Base-by-base conservation (phyloP, 1,140 invertebrate species). In the Hypothenemus hampei region DNA sequence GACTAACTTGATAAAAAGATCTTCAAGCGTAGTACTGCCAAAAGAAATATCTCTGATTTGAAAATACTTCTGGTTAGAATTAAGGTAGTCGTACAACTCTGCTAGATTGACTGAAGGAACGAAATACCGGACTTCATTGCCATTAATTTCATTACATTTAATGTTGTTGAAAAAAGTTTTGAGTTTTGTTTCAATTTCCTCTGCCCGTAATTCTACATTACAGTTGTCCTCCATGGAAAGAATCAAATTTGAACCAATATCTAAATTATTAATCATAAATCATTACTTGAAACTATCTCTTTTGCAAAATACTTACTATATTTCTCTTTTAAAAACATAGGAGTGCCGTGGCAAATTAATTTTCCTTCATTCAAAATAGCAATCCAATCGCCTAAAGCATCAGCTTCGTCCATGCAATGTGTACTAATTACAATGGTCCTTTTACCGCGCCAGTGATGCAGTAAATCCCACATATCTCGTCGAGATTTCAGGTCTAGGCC, bases 331-430 rank as follows among this genome's bases (percentile, higher is more conserved):
- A 80, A 65, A 60, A 73, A 75, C 64, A 78, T 76, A 0, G 77
- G 71, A 3, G 77, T 75, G 3, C 77, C 78, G 18, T 75, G 72
- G 64, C 89, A 92, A 61, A 84, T 81, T 1, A 95, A 70, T 47
- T 78, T 73, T 2, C 93, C 93, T 39, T 85, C 79, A 37, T 90
- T 82, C 79, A 97, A 86, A 44, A 97, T 95, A 3, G 91, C 90
- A 57, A 97, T 91, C 57, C 91, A 78, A 71, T 97, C 93, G 1
- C 92, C 93, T 0, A 98, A 76, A 15, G 89, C 80, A 74, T 98
- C 95, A 6, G 95, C 95, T 76, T 98, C 95, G 73, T 98, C 95
- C 93, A 98, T 97, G 71, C 92, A 96, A 72, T 98, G 95, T 1
- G 95, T 98, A 2, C 92, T 95, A 1, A 98, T 78, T 4, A 98